phyloP scores from a whole-genome alignment of 1,140 invertebrate genomes.

The Parapsyche elsis region DNA sequence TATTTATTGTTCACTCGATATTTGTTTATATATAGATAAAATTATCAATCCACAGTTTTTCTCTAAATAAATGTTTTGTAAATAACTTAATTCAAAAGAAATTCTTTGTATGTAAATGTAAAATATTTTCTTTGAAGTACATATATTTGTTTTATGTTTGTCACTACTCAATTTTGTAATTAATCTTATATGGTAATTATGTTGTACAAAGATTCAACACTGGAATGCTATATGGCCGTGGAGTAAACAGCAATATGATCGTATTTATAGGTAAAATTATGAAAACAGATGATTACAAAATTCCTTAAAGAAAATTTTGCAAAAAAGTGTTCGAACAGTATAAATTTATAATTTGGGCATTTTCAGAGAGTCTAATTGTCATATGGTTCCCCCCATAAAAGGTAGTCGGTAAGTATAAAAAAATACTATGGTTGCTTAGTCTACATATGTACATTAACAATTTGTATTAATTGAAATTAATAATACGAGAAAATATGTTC shows the following conservation, averaged over 20 bases:
- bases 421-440: too few relatives aligned
- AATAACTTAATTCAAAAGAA: too few relatives aligned
- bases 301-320: background rate
- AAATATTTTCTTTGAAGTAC: too few relatives aligned
- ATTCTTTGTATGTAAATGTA: too few relatives aligned
- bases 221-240: conserved; percentile 69
- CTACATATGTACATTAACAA: background rate
- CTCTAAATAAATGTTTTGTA: too few relatives aligned
- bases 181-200: conserved; percentile 58
- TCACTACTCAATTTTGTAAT: conserved; percentile 47
- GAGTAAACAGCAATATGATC: conserved; percentile 62
- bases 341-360: background rate
- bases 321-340: background rate
- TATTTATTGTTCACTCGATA: too few relatives aligned
- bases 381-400: conserved; percentile 57
- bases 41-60: too few relatives aligned
- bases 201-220: conserved; percentile 63
- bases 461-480: too few relatives aligned
- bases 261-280: conserved; percentile 64
- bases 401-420: background rate
- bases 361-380: conserved; percentile 64
- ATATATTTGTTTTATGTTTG: too few relatives aligned
- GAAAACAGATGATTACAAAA: conserved; percentile 53
- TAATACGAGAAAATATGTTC: too few relatives aligned
- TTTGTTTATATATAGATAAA: too few relatives aligned